Evolutionary conservation across 1,140 invertebrate genomes (phyloP), one percentile per base, ranked within the genome.

Genomic region (Leptinotarsa defecta): DNA sequence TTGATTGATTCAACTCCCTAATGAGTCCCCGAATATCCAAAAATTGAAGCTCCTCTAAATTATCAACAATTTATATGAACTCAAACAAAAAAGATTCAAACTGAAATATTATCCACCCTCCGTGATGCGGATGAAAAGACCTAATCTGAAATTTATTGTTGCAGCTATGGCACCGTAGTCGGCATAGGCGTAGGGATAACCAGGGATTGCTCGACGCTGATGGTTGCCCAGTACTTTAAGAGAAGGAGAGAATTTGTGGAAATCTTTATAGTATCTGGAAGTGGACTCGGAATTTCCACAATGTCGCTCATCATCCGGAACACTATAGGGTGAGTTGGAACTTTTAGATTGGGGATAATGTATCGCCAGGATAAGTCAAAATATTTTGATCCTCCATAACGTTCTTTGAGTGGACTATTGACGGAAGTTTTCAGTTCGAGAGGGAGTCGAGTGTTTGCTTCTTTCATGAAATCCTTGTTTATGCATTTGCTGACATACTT

Each of bases 221-320:
- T 96, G 94, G 92, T 96, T 68, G 95, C 94, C 4, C 94, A 96
- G 82, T 97, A 96, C 86, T 96, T 96, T 88, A 95, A 95, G 83
- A 84, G 93, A 75, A 89, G 91, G 80, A 86, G 95, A 73, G 94
- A 96, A 85, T 89, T 95, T 63, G 95, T 96, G 20, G 95, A 97
- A 86, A 94, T 96, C 82, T 92, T 95, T 81, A 92, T 96, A 69
- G 92, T 95, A 17, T 92, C 93, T 57, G 94, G 94, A 76, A 95
- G 92, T 78, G 95, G 95, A 1, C 85, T 95, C 6, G 95, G 95
- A 34, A 92, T 96, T 63, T 91, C 93, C 3, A 87, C 95, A 17
- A 94, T 96, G 92, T 94, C 94, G 4, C 89, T 91, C 22, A 92
- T 95, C 82, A 91, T 95, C 83, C 91, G 92, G 85, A 89, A 90